Percentiles rank a stretch among this genome's conserved stretches.
Evolutionary conservation across 2,797 vertebrate genomes (phyloP).

Genomic region (Leuciscus waleckii): DNA sequence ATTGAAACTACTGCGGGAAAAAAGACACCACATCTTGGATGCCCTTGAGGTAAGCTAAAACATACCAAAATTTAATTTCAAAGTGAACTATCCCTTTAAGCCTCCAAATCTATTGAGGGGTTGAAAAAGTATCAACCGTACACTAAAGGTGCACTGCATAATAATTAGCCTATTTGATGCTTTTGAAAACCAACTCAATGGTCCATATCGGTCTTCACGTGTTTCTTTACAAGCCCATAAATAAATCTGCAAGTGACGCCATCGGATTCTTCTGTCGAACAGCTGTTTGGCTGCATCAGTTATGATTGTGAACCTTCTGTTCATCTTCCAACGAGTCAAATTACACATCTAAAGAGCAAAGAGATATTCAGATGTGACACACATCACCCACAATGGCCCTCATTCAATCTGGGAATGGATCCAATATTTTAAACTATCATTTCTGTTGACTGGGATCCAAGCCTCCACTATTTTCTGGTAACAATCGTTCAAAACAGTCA

Average conservation of each 20-base stretch:
- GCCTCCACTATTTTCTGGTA: background rate
- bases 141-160: background rate
- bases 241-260: background rate
- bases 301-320: background rate
- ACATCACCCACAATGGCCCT: background rate
- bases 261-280: background rate
- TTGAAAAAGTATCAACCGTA: background rate
- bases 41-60: too few species aligned
- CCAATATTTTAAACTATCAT: conserved; percentile 11
- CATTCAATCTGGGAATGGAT: conserved; percentile 26
- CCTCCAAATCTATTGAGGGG: background rate
- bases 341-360: conserved; percentile 1
- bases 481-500: background rate
- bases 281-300: conserved; percentile 22
- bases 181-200: conserved; percentile 7
- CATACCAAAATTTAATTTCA: too few species aligned
- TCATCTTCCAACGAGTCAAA: conserved; percentile 18
- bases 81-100: too few species aligned
- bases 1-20: too few species aligned
- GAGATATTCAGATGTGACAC: conserved; percentile 16
- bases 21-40: too few species aligned
- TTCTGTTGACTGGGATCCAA: conserved; percentile 25
- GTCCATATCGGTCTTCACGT: background rate
- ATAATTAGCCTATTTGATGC: background rate
- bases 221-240: conserved; percentile 8